These are phyloP conservation scores for Nephrocerus scutellatus DNA, from an alignment of 2,888 invertebrate species.

Conservation along the genomic window DNA sequence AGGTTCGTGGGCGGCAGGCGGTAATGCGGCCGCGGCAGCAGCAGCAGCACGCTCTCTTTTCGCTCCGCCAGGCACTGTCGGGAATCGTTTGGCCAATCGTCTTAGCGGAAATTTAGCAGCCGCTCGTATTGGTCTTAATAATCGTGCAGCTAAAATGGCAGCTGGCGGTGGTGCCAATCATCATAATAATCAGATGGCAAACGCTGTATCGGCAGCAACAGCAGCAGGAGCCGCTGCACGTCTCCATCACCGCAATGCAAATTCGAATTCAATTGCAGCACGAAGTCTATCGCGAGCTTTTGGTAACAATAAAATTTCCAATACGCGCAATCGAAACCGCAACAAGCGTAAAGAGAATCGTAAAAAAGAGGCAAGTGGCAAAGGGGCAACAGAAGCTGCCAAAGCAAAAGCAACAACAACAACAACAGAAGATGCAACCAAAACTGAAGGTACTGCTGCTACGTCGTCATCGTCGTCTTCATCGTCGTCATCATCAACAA, in stretches of 20 bases:
- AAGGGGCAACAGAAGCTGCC: too few relatives aligned
- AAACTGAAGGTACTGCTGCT: conserved; percentile 7
- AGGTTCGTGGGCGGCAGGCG: conserved; percentile 32
- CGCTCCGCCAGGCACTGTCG: conserved; percentile 23
- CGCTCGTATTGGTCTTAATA: conserved; percentile 15
- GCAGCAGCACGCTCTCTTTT: conserved; percentile 23
- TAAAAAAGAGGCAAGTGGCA: too few relatives aligned
- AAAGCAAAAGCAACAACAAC: conserved; percentile 5
- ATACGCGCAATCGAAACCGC: conserved; percentile 23
- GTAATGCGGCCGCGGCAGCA: conserved; percentile 20
- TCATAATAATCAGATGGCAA: conserved; percentile 18
- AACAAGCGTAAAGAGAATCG: conserved; percentile 23
- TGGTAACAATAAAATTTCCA: conserved; percentile 24
- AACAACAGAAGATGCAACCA: conserved; percentile 5
- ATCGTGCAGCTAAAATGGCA: conserved; percentile 20
- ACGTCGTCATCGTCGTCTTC: conserved; percentile 13
- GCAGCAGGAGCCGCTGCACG: too few relatives aligned
- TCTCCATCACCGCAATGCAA: too few relatives aligned
- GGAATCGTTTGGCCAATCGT: conserved; percentile 25
- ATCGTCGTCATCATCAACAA: conserved; percentile 14
- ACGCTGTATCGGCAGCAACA: conserved; percentile 14
- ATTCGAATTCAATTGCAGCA: too few relatives aligned
- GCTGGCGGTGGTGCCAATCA: conserved; percentile 23
- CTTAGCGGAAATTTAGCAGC: conserved; percentile 20
- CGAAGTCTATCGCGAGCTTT: conserved; percentile 20